A percentile compares a stretch with the other conserved stretches of the same genome.
phyloP scores from a whole-genome alignment of 1,140 invertebrate species.

The Calephelis virginiensis region DNA sequence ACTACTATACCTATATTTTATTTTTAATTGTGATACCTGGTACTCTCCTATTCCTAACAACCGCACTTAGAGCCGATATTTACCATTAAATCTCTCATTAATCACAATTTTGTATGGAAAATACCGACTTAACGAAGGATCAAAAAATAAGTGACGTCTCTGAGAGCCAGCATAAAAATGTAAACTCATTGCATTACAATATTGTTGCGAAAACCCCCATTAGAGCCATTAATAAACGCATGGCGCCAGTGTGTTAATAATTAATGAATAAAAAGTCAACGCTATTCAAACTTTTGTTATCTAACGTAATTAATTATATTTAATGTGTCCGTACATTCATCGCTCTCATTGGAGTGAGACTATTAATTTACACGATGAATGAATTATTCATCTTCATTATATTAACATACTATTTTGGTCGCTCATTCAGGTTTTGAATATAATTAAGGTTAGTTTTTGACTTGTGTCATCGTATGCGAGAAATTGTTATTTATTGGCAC shows the following conservation, averaged over 20 bases:
- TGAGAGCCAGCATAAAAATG: too few relatives aligned
- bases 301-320: constrained; percentile 64
- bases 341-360: constrained; percentile 23
- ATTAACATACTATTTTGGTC: constrained; percentile 14
- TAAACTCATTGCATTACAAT: too few relatives aligned
- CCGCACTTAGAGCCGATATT: too few relatives aligned
- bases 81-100: too few relatives aligned
- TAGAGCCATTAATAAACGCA: background rate
- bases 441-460: constrained; percentile 8
- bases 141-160: too few relatives aligned
- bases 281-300: constrained; percentile 39
- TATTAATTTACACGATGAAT: constrained; percentile 16
- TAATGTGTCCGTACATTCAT: constrained; percentile 49
- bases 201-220: constrained; percentile 17
- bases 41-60: too few relatives aligned
- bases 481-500: background rate
- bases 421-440: constrained; percentile 12
- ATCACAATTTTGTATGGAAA: too few relatives aligned
- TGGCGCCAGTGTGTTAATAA: constrained; percentile 16
- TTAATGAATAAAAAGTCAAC: constrained; percentile 15
- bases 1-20: too few relatives aligned
- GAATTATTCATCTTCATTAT: constrained; percentile 15
- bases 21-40: too few relatives aligned
- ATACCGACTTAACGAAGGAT: too few relatives aligned
- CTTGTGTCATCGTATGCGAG: background rate